Base-by-base conservation (phyloP, 2,888 invertebrate genomes). In the Patella ulyssiponensis region DNA sequence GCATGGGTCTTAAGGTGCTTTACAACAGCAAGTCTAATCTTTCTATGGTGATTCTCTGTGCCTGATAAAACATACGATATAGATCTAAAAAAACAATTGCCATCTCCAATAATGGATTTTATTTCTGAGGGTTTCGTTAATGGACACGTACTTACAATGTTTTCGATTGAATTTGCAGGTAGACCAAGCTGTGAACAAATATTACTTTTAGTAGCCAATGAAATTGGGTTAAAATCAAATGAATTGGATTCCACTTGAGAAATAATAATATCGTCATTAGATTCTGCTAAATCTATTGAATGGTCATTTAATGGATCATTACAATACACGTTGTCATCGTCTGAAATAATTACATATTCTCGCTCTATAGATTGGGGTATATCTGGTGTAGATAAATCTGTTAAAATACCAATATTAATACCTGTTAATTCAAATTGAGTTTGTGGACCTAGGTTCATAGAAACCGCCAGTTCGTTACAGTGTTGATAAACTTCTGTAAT, bases 61-160 rank as follows among this genome's bases (percentile, higher is more conserved):
- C 5, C 15, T 2, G 58, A 15, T 58, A 58, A 58, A 17, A 4
- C 2, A 17, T 58, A 58, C 2, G 15, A 17, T 58, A 58, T 58
- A 17, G 15, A 9, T 58, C 17, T 14, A 17, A 58, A 58, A 17
- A 58, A 58, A 58, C 58, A 58, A 58, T 58, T 58, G 2, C 58
- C 58, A 17, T 58, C 58, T 4, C 58, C 58, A 20, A 20, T 12
- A 20, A 64, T 64, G 15, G 15, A 15, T 20, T 9, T 64, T 15
- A 64, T 17, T 64, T 64, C 64, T 20, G 64, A 20, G 11, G 64
- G 64, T n/a, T 64, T 64, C n/a, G n/a, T 64, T 64, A 64, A 20
- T 9, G n/a, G n/a, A 64, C 64, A 64, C n/a, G 12, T 20, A 64
- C 20, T 20, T 20, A 44, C 44, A 44, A 64, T 20, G 20, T 64